Percentiles rank a stretch among this genome's conserved stretches.
Conservation (phyloP, 2,888 invertebrate species). For the Coleophora flavipennella region DNA sequence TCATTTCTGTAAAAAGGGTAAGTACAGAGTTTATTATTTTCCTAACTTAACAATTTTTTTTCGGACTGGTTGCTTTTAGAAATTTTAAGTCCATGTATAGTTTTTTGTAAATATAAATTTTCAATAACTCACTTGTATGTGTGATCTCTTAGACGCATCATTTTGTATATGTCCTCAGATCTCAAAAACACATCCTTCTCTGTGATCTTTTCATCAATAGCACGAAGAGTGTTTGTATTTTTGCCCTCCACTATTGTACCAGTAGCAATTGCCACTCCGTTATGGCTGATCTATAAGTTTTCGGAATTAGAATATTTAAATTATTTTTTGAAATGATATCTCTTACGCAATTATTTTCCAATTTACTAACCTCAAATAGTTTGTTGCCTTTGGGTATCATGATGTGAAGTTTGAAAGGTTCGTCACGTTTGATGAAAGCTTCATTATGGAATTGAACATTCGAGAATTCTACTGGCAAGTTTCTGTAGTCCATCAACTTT, state of each 20-base stretch:
- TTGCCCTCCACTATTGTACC: conserved; percentile 15
- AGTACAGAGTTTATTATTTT: no score
- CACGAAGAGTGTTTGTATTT: neutral
- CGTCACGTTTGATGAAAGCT: conserved; percentile 13
- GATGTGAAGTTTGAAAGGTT: conserved; percentile 14
- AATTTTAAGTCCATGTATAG: no score
- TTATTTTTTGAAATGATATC: no score
- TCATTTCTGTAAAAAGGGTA: conserved; percentile 20
- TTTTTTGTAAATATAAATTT: no score
- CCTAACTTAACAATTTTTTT: no score
- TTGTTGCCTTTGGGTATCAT: conserved; percentile 21
- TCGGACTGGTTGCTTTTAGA: no score
- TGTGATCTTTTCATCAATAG: conserved; percentile 3
- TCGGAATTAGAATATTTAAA: conserved; percentile 1
- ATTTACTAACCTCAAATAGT: conserved; percentile 32
- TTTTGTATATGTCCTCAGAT: conserved; percentile 25
- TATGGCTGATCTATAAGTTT: conserved; percentile 19
- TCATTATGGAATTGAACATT: conserved; percentile 19
- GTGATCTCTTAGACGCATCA: conserved; percentile 23
- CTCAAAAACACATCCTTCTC: conserved; percentile 15
- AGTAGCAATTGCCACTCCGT: conserved; percentile 17
- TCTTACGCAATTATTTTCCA: no score
- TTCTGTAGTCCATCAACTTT: conserved; percentile 38
- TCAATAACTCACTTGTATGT: conserved; percentile 21
- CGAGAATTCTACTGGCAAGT: conserved; percentile 22